phyloP scores from a whole-genome alignment of 2,113 vertebrate species.

The Malaclemys terrapin region DNA sequence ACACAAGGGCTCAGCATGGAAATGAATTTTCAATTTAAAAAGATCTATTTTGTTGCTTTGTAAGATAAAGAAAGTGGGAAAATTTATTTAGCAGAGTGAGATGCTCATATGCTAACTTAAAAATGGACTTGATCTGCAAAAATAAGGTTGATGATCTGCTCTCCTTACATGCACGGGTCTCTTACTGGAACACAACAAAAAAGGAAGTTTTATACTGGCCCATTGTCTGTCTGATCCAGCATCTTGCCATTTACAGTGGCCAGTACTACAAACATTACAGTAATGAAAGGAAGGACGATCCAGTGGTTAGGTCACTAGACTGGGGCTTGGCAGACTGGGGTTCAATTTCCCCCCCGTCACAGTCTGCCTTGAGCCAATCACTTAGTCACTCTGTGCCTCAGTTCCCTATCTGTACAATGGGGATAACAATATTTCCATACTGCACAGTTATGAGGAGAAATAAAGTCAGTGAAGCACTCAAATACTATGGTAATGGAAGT shows the following conservation, averaged over 20 bases:
- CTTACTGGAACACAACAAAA: neutral
- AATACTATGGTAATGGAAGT: neutral
- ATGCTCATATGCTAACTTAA: neutral
- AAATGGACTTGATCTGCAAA: neutral
- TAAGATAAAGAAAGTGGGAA: neutral
- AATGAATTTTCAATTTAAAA: neutral
- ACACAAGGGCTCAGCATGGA: constrained; percentile 9
- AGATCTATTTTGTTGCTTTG: neutral
- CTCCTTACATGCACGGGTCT: neutral
- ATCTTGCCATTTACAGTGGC: neutral
- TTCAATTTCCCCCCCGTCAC: neutral
- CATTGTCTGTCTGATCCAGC: neutral
- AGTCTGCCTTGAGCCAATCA: neutral
- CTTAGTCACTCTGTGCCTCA: neutral
- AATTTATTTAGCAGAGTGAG: neutral
- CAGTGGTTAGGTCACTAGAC: neutral
- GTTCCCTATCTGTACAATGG: neutral
- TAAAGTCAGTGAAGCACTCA: neutral
- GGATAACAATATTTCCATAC: neutral
- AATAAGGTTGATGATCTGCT: neutral
- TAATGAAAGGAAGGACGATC: neutral
- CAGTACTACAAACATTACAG: neutral
- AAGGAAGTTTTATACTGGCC: neutral
- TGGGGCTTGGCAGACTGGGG: neutral
- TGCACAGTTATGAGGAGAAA: neutral